Conservation (phyloP, 2,113 vertebrate species). For the Apus apus region DNA sequence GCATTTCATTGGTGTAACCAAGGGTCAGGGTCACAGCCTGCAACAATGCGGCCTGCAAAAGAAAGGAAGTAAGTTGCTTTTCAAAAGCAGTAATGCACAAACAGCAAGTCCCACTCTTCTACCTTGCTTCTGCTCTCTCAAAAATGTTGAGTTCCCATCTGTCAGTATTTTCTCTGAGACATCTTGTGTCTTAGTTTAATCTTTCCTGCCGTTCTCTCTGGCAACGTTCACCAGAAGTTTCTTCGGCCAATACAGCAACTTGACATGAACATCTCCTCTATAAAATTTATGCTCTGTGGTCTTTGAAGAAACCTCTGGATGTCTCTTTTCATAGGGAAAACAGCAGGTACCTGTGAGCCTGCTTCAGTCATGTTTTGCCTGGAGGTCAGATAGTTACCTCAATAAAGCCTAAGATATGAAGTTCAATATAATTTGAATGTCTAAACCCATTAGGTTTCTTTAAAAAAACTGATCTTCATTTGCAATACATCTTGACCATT, state of each 20-base stretch:
- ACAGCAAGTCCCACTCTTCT: not conserved
- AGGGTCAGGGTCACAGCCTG: slow-evolving; percentile 29
- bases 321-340: not conserved
- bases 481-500: not conserved
- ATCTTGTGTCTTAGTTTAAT: not conserved
- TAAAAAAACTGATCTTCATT: not conserved
- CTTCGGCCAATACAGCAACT: not conserved
- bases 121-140: not conserved
- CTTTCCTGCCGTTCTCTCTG: not conserved
- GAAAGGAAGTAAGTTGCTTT: not conserved
- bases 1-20: slow-evolving; percentile 9
- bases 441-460: not conserved
- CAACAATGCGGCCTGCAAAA: slow-evolving; percentile 20
- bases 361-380: not conserved
- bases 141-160: slow-evolving; percentile 12
- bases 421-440: not conserved
- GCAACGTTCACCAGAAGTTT: not conserved
- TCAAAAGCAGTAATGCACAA: not conserved
- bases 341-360: not conserved
- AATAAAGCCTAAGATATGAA: not conserved
- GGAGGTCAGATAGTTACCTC: not conserved
- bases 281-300: not conserved
- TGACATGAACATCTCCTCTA: not conserved
- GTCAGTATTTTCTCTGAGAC: slow-evolving; percentile 5
- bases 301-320: not conserved